phyloP scores from a whole-genome alignment of 1,140 invertebrate genomes.

The Brachystomella parvula region DNA sequence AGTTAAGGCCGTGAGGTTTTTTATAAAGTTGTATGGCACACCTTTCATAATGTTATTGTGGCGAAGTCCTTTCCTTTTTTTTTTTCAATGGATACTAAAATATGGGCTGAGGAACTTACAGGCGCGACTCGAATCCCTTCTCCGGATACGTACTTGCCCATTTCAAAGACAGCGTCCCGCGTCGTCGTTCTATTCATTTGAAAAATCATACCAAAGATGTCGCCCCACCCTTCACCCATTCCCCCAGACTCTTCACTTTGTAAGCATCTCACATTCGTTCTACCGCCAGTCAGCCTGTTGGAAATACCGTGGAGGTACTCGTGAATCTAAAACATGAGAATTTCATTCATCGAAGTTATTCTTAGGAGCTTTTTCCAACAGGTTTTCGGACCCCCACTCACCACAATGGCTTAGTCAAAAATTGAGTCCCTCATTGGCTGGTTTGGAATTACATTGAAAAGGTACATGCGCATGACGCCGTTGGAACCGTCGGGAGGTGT shows the following conservation, averaged over 20 bases:
- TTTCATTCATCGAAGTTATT: background rate
- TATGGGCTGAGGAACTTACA: background rate
- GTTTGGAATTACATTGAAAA: background rate
- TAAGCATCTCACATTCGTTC: background rate
- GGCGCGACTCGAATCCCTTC: no score
- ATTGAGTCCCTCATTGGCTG: background rate
- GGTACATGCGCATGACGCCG: slow-evolving; percentile 12
- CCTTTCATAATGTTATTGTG: no score
- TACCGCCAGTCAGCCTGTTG: background rate
- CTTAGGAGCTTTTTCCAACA: background rate
- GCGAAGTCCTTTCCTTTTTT: background rate
- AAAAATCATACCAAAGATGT: background rate
- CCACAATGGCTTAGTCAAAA: background rate
- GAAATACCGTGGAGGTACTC: slow-evolving; percentile 4
- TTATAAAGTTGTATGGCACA: no score
- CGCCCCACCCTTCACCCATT: slow-evolving; percentile 10
- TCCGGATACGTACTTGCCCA: background rate
- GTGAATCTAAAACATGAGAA: background rate
- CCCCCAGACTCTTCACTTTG: background rate
- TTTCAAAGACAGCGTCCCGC: background rate
- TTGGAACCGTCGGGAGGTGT: slow-evolving; percentile 4
- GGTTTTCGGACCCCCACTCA: background rate
- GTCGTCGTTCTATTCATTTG: background rate
- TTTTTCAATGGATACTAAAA: background rate
- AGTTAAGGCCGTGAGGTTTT: no score